Evolutionary conservation across 2,113 vertebrate genomes (phyloP), one percentile per base, ranked within the genome.

Genomic region (Triplophysa tibetana): DNA sequence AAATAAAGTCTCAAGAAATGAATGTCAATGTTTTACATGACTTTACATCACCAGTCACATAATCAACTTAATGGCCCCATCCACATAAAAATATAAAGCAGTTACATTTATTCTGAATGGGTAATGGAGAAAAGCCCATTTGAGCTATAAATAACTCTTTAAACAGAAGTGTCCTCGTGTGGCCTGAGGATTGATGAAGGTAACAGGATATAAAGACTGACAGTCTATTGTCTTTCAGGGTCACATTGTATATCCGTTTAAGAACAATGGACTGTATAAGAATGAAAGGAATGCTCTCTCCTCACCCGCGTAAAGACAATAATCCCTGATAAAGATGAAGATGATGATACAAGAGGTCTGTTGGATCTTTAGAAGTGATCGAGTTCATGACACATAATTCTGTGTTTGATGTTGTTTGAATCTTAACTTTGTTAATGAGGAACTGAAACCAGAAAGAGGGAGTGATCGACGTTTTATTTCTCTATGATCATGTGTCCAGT

Each of bases 371-470:
- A 26, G 8, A 73, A 21, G 23, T 24, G 41, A 11, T 2, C 4
- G 21, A 8, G 3, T 21, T 56, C 6, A 52, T 8, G n/a, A 48
- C 19, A 38, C 10, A 13, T 50, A 5, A 26, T 68, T 16, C 60
- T 52, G 43, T 72, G 41, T 65, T 61, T 24, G 13, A 41, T 52
- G 21, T 45, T 48, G 26, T 3, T 24, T 65, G 23, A 75, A 16
- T 29, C 17, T 60, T 2, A 75, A 79, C 1, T 75, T 65, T 50
- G 13, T 26, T 12, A 1, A 56, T 16, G 75, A 74, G 82, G 82
- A 84, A 84, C 41, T 78, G 82, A 84, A 84, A 84, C 78, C 21
- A 29, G 41, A 62, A 43, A 19, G 13, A 56, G 63, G 68, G 69
- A 74, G 74, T 74, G 79, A 69, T 38, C 33, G 7, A 38, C 54